phyloP scores from a whole-genome alignment of 2,888 invertebrate genomes.

The Pogonocherus hispidulus region DNA sequence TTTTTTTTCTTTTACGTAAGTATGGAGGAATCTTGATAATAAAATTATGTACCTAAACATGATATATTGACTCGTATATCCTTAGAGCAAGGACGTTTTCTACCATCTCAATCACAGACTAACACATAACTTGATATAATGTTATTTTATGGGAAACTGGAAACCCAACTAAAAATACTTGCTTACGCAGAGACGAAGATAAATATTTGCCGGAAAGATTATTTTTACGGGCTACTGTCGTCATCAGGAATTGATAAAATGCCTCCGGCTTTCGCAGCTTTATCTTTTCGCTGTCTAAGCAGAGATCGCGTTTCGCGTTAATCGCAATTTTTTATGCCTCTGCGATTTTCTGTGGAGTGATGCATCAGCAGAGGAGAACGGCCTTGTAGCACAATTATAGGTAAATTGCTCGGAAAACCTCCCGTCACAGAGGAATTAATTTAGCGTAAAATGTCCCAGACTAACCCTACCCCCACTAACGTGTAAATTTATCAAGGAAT shows the following conservation, averaged over 20 bases:
- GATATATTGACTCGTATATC: too few species aligned
- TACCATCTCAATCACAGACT: too few species aligned
- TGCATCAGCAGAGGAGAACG: conserved; percentile 8
- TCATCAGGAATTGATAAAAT: conserved; percentile 28
- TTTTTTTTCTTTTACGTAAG: too few species aligned
- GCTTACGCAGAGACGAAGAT: conserved; percentile 21
- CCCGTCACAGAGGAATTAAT: not conserved
- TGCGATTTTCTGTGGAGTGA: conserved; percentile 20
- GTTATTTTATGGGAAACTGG: not conserved
- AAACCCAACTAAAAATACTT: conserved; percentile 20
- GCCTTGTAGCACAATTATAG: conserved; percentile 11
- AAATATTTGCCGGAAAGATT: conserved; percentile 30
- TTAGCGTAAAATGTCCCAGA: too few species aligned
- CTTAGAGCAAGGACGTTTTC: too few species aligned
- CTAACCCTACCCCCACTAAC: too few species aligned
- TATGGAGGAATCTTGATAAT: too few species aligned
- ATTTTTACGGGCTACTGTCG: conserved; percentile 27
- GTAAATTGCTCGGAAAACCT: not conserved
- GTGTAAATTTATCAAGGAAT: too few species aligned
- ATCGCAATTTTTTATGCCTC: conserved; percentile 15
- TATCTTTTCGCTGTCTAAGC: conserved; percentile 25
- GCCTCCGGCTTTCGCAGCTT: conserved; percentile 8
- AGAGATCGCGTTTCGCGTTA: conserved; percentile 1
- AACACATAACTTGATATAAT: not conserved
- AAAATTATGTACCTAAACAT: too few species aligned